These are phyloP conservation scores for Butorides virescens DNA, from an alignment of 2,113 vertebrate species.

Conservation along the genomic window DNA sequence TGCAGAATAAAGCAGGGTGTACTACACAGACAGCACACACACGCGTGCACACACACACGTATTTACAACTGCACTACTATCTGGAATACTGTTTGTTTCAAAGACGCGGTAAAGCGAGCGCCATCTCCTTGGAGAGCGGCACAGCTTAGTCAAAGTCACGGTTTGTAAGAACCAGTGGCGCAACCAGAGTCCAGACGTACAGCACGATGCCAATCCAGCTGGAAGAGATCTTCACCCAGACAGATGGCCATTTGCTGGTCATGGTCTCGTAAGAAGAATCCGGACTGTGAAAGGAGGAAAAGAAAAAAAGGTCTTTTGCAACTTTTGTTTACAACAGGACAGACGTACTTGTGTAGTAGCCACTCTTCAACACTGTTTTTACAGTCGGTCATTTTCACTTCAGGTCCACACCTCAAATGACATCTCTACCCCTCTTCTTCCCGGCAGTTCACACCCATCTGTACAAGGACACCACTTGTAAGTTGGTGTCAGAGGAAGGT, in stretches of 20 bases:
- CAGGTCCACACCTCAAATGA: not conserved
- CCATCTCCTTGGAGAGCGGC: not conserved
- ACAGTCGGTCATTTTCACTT: not conserved
- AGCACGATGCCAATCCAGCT: constrained; percentile 96
- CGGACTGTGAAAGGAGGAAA: constrained; percentile 64
- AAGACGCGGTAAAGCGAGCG: not conserved
- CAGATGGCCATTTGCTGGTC: constrained; percentile 95
- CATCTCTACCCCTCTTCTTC: not conserved
- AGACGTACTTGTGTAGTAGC: not conserved
- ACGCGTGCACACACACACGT: not conserved
- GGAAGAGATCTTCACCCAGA: constrained; percentile 98
- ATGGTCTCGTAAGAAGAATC: constrained; percentile 85
- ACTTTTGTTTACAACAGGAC: not conserved
- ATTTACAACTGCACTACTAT: constrained; percentile 60
- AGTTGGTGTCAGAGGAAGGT: not conserved
- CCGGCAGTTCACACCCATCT: not conserved
- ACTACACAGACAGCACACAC: constrained; percentile 22
- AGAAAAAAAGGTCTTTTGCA: not conserved
- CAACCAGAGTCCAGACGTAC: constrained; percentile 96
- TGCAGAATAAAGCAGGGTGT: constrained; percentile 64
- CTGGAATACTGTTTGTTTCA: constrained; percentile 57
- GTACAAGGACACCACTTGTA: not conserved
- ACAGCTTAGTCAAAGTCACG: constrained; percentile 91
- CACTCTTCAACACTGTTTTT: not conserved
- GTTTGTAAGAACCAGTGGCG: constrained; percentile 94